Conservation (phyloP, 2,888 invertebrate genomes). For the Stratiomys singularior region DNA sequence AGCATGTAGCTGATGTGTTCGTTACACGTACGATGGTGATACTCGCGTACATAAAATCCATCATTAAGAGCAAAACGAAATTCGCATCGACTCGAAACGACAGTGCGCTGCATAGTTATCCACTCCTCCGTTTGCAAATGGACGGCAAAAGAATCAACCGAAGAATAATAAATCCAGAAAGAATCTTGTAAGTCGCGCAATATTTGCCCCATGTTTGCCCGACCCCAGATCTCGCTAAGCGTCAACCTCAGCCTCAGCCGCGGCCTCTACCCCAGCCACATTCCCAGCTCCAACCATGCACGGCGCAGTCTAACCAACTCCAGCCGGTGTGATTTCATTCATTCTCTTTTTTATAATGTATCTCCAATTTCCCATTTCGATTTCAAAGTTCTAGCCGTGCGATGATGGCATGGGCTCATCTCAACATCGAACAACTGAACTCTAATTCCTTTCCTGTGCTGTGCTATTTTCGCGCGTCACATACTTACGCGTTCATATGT, state of each 20-base stretch:
- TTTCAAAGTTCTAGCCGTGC: not conserved
- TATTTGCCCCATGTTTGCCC: slow-evolving; percentile 31
- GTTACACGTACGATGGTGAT: slow-evolving; percentile 16
- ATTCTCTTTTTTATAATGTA: slow-evolving; percentile 23
- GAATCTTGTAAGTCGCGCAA: slow-evolving; percentile 46
- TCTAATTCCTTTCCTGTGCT: too few species aligned
- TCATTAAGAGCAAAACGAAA: slow-evolving; percentile 29
- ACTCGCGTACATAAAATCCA: slow-evolving; percentile 32
- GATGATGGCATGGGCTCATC: slow-evolving; percentile 29
- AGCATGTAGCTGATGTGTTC: not conserved
- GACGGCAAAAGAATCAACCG: slow-evolving; percentile 25
- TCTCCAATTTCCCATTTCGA: slow-evolving; percentile 24
- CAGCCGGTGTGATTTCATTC: slow-evolving; percentile 11
- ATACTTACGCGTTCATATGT: not conserved
- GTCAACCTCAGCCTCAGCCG: not conserved
- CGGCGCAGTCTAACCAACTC: slow-evolving; percentile 19
- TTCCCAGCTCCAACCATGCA: not conserved
- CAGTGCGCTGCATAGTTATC: slow-evolving; percentile 8
- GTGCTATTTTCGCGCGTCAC: too few species aligned
- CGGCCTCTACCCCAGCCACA: too few species aligned
- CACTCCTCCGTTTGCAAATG: slow-evolving; percentile 36
- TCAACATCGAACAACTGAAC: not conserved
- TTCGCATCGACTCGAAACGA: slow-evolving; percentile 2
- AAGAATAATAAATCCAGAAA: slow-evolving; percentile 43
- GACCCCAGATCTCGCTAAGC: slow-evolving; percentile 13